Percentiles rank a stretch among this genome's conserved stretches.
These are phyloP conservation scores for Druceiella hillmani DNA, from an alignment of 2,888 invertebrate species.

Conservation along the genomic window DNA sequence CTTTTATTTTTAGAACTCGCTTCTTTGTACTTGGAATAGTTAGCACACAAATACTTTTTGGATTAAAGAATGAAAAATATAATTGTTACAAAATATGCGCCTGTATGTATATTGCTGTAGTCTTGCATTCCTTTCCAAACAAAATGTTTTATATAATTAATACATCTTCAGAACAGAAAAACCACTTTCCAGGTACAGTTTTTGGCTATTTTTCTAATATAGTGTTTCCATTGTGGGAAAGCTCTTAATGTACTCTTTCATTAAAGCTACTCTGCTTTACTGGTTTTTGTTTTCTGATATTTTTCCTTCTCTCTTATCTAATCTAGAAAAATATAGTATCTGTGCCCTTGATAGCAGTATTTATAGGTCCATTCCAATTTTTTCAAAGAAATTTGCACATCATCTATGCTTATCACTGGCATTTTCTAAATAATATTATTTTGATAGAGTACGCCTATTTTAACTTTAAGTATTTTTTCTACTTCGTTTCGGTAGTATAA, in stretches of 20 bases:
- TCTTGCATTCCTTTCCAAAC: too few species aligned
- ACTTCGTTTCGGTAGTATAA: not conserved
- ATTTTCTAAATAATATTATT: too few species aligned
- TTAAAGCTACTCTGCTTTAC: conserved; percentile 1
- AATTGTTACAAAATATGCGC: conserved; percentile 3
- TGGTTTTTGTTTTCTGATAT: conserved; percentile 5
- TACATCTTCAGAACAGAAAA: conserved; percentile 6
- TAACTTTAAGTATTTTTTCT: not conserved
- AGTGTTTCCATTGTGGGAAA: conserved; percentile 7
- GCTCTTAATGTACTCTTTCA: conserved; percentile 6
- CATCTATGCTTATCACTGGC: too few species aligned
- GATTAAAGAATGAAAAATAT: conserved; percentile 10
- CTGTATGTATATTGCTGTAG: conserved; percentile 5
- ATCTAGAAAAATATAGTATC: conserved; percentile 3
- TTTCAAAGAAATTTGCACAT: too few species aligned
- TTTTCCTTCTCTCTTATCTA: conserved; percentile 6
- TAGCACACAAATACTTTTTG: conserved; percentile 13
- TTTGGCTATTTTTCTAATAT: conserved; percentile 2
- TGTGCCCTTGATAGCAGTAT: not conserved
- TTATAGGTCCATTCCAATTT: too few species aligned
- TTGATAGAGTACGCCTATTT: not conserved
- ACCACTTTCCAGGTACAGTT: conserved; percentile 3
- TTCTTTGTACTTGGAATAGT: conserved; percentile 12
- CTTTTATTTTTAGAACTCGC: conserved; percentile 4
- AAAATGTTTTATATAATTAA: too few species aligned